Conservation (phyloP, 2,113 vertebrate species). For the Taxidea taxus region DNA sequence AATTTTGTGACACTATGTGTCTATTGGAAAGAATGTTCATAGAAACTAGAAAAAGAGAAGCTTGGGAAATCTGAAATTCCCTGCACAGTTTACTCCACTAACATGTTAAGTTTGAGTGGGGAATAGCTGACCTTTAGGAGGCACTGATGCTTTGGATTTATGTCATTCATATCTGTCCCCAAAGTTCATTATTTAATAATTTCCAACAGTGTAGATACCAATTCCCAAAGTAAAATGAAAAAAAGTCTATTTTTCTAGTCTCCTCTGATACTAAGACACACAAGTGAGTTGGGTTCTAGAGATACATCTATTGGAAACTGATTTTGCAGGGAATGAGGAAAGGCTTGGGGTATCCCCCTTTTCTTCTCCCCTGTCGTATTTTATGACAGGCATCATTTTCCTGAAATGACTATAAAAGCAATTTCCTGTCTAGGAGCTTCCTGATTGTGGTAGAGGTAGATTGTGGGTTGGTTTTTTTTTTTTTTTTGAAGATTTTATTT, state of each 20-base stretch:
- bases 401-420: background rate
- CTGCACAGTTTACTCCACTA: background rate
- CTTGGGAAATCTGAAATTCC: background rate
- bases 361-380: accelerated
- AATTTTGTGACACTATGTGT: background rate
- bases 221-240: background rate
- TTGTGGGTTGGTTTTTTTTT: background rate
- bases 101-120: background rate
- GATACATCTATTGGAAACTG: background rate
- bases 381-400: background rate
- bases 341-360: background rate
- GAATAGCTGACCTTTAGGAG: background rate
- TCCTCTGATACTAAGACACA: background rate
- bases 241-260: background rate
- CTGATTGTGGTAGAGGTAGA: background rate
- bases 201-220: background rate
- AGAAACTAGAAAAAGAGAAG: background rate
- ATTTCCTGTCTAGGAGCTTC: background rate
- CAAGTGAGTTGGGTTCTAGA: background rate
- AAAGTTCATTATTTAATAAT: background rate
- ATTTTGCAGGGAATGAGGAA: background rate
- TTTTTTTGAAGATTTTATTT: background rate
- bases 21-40: background rate
- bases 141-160: background rate
- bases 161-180: background rate